Evolutionary conservation across 2,113 vertebrate genomes (phyloP), one percentile per base, ranked within the genome.

Genomic region (Arizona elegans): DNA sequence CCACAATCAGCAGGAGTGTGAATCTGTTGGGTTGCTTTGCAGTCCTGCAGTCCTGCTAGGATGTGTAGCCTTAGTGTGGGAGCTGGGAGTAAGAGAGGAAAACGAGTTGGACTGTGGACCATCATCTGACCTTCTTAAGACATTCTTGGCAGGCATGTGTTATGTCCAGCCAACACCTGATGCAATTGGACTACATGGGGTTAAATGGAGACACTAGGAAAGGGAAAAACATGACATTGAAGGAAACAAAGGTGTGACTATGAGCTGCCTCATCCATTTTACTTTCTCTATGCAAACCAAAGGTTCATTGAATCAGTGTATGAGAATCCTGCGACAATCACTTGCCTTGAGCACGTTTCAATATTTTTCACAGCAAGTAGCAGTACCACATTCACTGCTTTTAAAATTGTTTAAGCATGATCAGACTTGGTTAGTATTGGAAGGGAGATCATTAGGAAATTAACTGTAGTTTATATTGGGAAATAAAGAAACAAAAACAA

Each of bases 91-190:
- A 1, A 0, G 90, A 94, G 70, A 91, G 91, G 87, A 58, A 75
- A 56, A 23, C 21, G 24, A 94, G 54, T 52, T 10, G 3, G 2
- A 0, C 29, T 8, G 0, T 12, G 50, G n/a, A 85, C 85, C 94
- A 94, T 95, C 96, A 96, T 70, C 97, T 97, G 96, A 97, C 10
- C 70, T 90, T 91, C 6, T 26, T 88, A 0, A 59, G 86, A 43
- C 13, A 65, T 92, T 50, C 92, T 95, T 95, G 95, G 94, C 96
- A 91, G 47, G 59, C 19, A 15, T 94, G 56, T 43, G 95, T 94
- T 19, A 55, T 90, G 94, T 56, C 92, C 96, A 47, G 95, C 96
- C 96, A 96, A 95, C 97, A 93, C 96, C 92, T 92, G 93, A 59
- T 90, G 81, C 54, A 81, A 92, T 9, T 91, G 59, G 89, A 50